A percentile compares a stretch with the other conserved stretches of the same genome.
Conservation (phyloP, 2,888 invertebrate genomes). For the Eretmocerus hayati region DNA sequence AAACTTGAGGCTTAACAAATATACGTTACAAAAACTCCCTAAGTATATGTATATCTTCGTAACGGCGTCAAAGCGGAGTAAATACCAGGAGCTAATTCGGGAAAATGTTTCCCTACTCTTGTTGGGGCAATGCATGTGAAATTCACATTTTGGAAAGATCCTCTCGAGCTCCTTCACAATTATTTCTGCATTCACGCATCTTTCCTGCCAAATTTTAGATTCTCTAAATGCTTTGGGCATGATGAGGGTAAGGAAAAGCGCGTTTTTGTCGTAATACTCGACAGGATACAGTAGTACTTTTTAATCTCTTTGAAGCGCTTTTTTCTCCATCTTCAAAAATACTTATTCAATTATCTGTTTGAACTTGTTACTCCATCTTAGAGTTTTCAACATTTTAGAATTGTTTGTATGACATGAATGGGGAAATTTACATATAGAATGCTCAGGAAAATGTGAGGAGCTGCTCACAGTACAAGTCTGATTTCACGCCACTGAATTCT, state of each 20-base stretch:
- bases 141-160: slow-evolving; percentile 16
- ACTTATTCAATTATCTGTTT: slow-evolving; percentile 35
- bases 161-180: slow-evolving; percentile 13
- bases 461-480: no score
- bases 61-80: slow-evolving; percentile 42
- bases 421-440: slow-evolving; percentile 36
- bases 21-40: slow-evolving; percentile 42
- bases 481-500: no score
- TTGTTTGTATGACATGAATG: slow-evolving; percentile 26
- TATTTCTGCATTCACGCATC: slow-evolving; percentile 5
- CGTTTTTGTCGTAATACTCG: slow-evolving; percentile 24
- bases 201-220: slow-evolving; percentile 15
- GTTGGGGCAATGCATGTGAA: slow-evolving; percentile 23
- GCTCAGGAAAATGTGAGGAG: slow-evolving; percentile 26
- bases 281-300: slow-evolving; percentile 19
- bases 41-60: slow-evolving; percentile 34
- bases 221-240: slow-evolving; percentile 46
- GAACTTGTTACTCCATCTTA: slow-evolving; percentile 12
- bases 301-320: slow-evolving; percentile 19
- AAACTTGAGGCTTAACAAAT: slow-evolving; percentile 42
- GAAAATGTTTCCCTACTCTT: slow-evolving; percentile 34
- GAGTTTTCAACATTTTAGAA: slow-evolving; percentile 14
- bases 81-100: slow-evolving; percentile 42
- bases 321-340: slow-evolving; percentile 38
- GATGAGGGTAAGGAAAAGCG: slow-evolving; percentile 37